These are phyloP conservation scores for Apostichopus japonicus DNA, from an alignment of 35 echinoderm and acorn worm species.

Conservation along the genomic window DNA sequence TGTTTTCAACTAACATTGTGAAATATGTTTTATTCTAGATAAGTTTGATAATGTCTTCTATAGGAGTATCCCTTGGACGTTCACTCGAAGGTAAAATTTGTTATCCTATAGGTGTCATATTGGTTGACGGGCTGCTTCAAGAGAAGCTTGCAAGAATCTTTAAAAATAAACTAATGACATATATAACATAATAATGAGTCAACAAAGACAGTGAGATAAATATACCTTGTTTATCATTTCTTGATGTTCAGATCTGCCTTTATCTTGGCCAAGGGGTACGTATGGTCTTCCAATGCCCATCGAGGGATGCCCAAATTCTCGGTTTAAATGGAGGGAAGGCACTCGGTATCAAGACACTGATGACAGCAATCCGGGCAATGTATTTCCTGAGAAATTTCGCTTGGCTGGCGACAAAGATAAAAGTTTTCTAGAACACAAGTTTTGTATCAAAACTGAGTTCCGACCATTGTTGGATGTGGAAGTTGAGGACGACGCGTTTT, in stretches of 20 bases:
- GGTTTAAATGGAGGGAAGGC: constrained; percentile 55
- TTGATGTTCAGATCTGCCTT: not conserved
- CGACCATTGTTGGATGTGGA: constrained; percentile 12
- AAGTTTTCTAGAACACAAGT: constrained; percentile 46
- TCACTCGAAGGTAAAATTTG: not conserved
- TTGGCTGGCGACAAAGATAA: constrained; percentile 16
- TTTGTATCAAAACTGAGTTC: constrained; percentile 59
- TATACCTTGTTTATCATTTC: not conserved
- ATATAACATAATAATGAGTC: no score
- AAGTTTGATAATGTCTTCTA: no score
- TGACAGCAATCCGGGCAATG: constrained; percentile 40
- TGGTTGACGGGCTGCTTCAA: no score
- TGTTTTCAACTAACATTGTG: no score
- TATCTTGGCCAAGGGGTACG: constrained; percentile 67
- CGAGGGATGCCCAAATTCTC: constrained; percentile 55
- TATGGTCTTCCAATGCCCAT: constrained; percentile 68
- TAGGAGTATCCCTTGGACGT: not conserved
- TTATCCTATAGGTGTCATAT: no score
- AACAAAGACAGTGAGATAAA: no score
- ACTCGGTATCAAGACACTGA: constrained; percentile 66
- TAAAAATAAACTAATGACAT: no score
- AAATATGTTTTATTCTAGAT: no score
- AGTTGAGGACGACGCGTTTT: constrained; percentile 26
- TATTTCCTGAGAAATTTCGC: constrained; percentile 33
- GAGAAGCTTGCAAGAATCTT: no score